These are phyloP conservation scores for Sula dactylatra DNA, from an alignment of 2,113 vertebrate genomes.

Conservation along the genomic window DNA sequence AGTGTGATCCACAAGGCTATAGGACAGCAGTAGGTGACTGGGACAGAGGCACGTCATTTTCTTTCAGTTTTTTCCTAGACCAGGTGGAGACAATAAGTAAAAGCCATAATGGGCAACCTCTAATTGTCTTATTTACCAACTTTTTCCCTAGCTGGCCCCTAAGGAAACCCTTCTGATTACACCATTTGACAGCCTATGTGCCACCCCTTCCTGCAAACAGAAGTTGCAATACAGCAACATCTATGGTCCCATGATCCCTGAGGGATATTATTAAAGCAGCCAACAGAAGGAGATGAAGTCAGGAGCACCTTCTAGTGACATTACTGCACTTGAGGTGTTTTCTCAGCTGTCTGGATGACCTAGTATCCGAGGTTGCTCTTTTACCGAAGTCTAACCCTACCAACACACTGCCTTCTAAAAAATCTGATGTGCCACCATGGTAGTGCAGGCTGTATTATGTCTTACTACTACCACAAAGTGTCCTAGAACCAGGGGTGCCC, in stretches of 20 bases:
- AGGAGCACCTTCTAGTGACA: neutral
- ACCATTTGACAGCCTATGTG: neutral
- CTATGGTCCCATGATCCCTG: fast-evolving
- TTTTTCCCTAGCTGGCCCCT: neutral
- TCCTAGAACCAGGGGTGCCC: neutral
- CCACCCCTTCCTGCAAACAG: neutral
- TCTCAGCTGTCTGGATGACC: neutral
- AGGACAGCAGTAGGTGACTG: neutral
- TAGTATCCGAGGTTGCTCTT: neutral
- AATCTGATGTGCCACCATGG: fast-evolving
- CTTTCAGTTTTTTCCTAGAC: neutral
- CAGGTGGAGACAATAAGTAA: neutral
- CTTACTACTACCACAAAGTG: neutral
- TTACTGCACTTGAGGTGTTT: neutral
- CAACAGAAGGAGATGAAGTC: neutral
- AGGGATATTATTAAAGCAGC: neutral
- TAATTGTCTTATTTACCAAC: neutral
- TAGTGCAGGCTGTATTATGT: neutral
- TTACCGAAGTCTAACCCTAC: neutral
- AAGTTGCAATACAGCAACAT: neutral
- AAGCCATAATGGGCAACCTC: neutral
- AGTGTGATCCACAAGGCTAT: neutral
- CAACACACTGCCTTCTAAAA: neutral
- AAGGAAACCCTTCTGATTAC: neutral
- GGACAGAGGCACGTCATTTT: neutral